Percentiles rank a stretch among this genome's conserved stretches.
Conservation (phyloP, 2,797 vertebrate genomes). For the Pteronotus mesoamericanus region DNA sequence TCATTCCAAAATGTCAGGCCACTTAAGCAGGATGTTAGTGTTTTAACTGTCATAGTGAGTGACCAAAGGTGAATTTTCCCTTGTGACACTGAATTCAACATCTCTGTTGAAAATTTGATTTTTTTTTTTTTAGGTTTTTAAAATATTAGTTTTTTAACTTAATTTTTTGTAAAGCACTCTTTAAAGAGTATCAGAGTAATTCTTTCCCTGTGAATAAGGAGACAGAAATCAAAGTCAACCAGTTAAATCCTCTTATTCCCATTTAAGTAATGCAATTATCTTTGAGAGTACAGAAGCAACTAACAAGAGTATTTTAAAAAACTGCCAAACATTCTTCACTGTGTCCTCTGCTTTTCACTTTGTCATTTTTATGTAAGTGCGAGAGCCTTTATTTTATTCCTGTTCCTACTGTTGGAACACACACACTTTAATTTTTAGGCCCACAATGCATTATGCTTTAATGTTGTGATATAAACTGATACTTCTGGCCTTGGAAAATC, state of each 20-base stretch:
- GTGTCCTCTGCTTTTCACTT: slow-evolving; percentile 6
- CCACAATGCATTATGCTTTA: not conserved
- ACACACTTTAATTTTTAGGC: not conserved
- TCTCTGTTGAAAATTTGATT: slow-evolving; percentile 36
- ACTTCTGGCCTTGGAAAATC: not conserved
- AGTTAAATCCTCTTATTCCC: not conserved
- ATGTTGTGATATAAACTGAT: not conserved
- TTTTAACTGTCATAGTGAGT: not conserved
- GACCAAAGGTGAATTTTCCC: not conserved
- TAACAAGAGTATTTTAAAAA: slow-evolving; percentile 24
- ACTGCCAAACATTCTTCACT: slow-evolving; percentile 44
- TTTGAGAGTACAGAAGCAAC: slow-evolving; percentile 25
- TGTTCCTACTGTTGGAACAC: not conserved
- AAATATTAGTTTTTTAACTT: slow-evolving; percentile 53
- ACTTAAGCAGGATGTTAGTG: not conserved
- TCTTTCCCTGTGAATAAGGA: slow-evolving; percentile 28
- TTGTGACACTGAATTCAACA: slow-evolving; percentile 9
- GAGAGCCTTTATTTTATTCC: not conserved
- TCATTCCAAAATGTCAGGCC: not conserved
- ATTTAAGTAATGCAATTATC: not conserved
- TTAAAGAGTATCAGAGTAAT: slow-evolving; percentile 51
- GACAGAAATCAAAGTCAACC: not conserved
- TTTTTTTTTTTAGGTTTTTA: slow-evolving; percentile 48
- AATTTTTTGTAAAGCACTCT: slow-evolving; percentile 51
- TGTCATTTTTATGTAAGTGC: slow-evolving; percentile 33